phyloP scores from a whole-genome alignment of 2,888 invertebrate species.

The Ichneumon xanthorius region DNA sequence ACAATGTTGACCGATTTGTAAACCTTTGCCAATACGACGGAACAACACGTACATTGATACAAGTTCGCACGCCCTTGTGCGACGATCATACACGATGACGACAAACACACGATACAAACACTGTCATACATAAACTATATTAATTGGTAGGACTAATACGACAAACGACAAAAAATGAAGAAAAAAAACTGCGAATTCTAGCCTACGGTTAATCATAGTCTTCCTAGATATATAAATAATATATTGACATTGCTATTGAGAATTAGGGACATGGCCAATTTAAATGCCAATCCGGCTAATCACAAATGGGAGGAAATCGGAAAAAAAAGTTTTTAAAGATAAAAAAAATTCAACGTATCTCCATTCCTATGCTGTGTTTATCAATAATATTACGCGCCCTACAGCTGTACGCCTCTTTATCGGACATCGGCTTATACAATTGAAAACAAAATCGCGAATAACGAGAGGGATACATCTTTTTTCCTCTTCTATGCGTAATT shows the following conservation, averaged over 20 bases:
- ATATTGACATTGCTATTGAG: constrained; percentile 74
- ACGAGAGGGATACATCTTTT: constrained; percentile 61
- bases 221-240: constrained; percentile 81
- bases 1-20: constrained; percentile 23
- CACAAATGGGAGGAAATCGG: constrained; percentile 56
- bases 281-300: constrained; percentile 59
- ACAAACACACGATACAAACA: constrained; percentile 42
- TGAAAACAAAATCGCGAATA: constrained; percentile 50
- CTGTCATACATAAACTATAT: constrained; percentile 62
- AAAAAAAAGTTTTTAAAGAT: constrained; percentile 25
- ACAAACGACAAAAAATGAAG: constrained; percentile 70
- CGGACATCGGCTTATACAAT: constrained; percentile 67
- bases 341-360: constrained; percentile 61
- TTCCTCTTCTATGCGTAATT: constrained; percentile 69
- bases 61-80: neutral
- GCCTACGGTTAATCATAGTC: constrained; percentile 85
- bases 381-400: constrained; percentile 64
- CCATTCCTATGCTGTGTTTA: constrained; percentile 67
- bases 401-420: constrained; percentile 65
- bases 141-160: constrained; percentile 69
- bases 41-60: constrained; percentile 10
- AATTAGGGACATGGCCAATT: constrained; percentile 74
- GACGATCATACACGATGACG: constrained; percentile 38
- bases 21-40: constrained; percentile 50
- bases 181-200: constrained; percentile 75